phyloP scores from a whole-genome alignment of 2,888 invertebrate genomes.

The Lochmaea crataegi region DNA sequence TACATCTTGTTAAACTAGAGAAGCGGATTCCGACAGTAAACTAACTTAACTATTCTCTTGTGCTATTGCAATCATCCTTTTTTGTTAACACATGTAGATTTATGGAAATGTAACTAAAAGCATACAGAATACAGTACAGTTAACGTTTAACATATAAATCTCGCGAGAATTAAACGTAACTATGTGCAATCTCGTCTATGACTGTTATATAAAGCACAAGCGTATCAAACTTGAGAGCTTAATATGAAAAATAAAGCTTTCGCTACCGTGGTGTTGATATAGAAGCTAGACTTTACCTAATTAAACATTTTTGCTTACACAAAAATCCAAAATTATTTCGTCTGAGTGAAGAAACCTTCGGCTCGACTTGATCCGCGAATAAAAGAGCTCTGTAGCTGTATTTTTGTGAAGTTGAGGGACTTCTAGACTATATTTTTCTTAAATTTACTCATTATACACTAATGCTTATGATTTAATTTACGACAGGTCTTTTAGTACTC shows the following conservation, averaged over 20 bases:
- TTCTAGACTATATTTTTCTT: no score
- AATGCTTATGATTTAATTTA: no score
- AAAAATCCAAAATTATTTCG: no score
- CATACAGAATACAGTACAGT: conserved; percentile 22
- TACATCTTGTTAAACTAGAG: conserved; percentile 10
- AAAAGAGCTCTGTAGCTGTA: no score
- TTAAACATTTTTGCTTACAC: background rate
- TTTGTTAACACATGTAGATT: conserved; percentile 33
- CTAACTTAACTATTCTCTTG: conserved; percentile 21
- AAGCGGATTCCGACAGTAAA: conserved; percentile 6
- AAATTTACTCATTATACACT: no score
- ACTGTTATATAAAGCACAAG: background rate
- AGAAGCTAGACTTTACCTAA: background rate
- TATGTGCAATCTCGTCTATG: conserved; percentile 20
- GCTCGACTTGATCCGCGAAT: no score
- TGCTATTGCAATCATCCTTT: conserved; percentile 18
- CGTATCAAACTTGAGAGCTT: conserved; percentile 10
- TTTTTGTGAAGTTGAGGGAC: no score
- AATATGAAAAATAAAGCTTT: background rate
- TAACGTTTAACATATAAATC: conserved; percentile 30
- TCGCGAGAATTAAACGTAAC: background rate
- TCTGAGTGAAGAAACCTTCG: no score
- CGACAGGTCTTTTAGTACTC: no score
- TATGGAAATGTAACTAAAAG: conserved; percentile 28
- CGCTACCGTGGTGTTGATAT: background rate